A percentile compares a stretch with the other conserved stretches of the same genome.
Conservation (phyloP, 2,888 invertebrate genomes). For the Cryptosula pallasiana region DNA sequence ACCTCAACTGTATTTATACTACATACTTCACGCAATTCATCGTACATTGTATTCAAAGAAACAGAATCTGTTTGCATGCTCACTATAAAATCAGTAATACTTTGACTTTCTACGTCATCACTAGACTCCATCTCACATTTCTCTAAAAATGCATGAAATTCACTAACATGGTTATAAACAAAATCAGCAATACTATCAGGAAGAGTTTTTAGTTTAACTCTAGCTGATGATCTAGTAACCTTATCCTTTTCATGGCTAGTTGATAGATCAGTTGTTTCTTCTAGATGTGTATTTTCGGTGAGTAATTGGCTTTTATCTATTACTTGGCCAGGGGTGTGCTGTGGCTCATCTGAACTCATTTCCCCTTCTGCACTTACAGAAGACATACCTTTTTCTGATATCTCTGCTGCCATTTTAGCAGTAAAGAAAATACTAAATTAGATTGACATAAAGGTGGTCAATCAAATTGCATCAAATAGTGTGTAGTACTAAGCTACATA, state of each 20-base stretch:
- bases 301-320: not conserved
- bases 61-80: not conserved
- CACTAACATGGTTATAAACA: not conserved
- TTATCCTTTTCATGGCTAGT: not conserved
- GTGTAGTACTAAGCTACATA: no score
- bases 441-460: no score
- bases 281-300: not conserved
- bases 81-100: not conserved
- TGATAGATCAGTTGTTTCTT: not conserved
- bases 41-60: not conserved
- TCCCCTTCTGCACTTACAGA: no score
- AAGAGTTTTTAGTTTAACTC: not conserved
- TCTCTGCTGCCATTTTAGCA: no score
- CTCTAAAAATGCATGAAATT: not conserved
- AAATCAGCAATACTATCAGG: not conserved
- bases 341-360: not conserved
- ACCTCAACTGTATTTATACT: not conserved
- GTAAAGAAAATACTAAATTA: no score
- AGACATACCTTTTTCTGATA: no score
- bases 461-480: no score
- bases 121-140: not conserved
- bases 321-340: no score
- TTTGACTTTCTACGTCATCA: not conserved
- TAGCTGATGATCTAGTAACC: not conserved
- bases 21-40: not conserved